Evolutionary conservation across 92 coral and sea anemone species (phyloP).

Genomic region (Diadumene lineata): DNA sequence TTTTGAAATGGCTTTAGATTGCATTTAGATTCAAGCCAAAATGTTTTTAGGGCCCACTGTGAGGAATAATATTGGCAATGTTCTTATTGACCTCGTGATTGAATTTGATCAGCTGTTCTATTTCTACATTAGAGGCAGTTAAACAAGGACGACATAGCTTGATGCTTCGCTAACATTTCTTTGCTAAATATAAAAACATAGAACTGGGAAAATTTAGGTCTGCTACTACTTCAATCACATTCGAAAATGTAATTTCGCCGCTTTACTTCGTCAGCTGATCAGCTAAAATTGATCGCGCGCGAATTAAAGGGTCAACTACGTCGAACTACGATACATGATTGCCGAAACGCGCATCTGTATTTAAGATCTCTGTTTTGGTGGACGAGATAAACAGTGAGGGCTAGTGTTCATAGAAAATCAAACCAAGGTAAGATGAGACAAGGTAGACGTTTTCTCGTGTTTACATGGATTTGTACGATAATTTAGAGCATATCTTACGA

Average conservation of each 20-base stretch:
- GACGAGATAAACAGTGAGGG: not conserved
- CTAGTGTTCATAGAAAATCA: not conserved
- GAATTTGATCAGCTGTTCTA: no score
- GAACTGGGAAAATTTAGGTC: no score
- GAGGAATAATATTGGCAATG: no score
- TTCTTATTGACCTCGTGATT: no score
- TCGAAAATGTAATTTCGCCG: not conserved
- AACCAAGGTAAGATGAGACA: not conserved
- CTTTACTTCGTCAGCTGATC: not conserved
- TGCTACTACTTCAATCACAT: no score
- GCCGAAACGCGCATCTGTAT: not conserved
- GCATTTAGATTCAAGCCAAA: no score
- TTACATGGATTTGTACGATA: not conserved
- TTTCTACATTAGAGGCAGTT: no score
- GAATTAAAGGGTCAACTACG: not conserved
- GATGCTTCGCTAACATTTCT: no score
- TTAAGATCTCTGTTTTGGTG: not conserved
- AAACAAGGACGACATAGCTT: no score
- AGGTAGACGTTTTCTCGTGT: not conserved
- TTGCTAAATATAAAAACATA: no score
- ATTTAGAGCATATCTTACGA: not conserved
- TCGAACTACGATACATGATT: not conserved
- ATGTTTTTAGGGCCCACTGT: no score
- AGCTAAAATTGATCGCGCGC: not conserved
- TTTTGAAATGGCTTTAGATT: no score